Conservation (phyloP, 2,113 vertebrate species). For the Narcine bancroftii region DNA sequence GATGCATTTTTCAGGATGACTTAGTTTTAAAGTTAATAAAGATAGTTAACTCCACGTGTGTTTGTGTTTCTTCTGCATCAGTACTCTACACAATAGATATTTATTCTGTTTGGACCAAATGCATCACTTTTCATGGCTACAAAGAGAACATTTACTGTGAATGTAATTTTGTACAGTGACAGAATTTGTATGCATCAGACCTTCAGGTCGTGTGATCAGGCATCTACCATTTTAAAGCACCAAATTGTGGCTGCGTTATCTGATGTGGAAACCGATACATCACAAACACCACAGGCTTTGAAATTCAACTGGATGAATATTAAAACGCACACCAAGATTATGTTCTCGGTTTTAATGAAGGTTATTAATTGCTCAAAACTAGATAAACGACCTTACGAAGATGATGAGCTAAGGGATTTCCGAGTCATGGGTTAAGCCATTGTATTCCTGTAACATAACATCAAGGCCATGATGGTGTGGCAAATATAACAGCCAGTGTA, state of each 20-base stretch:
- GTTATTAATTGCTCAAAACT: not conserved
- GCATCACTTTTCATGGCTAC: not conserved
- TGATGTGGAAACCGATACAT: not conserved
- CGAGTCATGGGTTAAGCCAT: not conserved
- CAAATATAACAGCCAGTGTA: not conserved
- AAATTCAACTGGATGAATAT: not conserved
- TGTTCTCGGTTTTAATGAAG: not conserved
- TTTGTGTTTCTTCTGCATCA: constrained; percentile 47
- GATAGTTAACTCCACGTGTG: constrained; percentile 84
- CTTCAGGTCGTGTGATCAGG: not conserved
- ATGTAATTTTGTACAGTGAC: not conserved
- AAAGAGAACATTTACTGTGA: not conserved
- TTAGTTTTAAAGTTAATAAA: constrained; percentile 97
- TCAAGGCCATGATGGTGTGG: not conserved
- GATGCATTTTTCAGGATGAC: constrained; percentile 74
- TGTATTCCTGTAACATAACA: not conserved
- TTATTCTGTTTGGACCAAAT: not conserved
- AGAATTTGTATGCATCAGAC: not conserved
- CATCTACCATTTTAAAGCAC: not conserved
- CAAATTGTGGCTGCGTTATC: not conserved
- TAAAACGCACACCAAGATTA: not conserved
- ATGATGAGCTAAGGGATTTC: not conserved
- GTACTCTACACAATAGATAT: not conserved
- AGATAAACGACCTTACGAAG: not conserved
- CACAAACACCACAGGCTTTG: not conserved